Base-by-base conservation (phyloP, 2,888 invertebrate genomes). In the Dichetophora obliterata region DNA sequence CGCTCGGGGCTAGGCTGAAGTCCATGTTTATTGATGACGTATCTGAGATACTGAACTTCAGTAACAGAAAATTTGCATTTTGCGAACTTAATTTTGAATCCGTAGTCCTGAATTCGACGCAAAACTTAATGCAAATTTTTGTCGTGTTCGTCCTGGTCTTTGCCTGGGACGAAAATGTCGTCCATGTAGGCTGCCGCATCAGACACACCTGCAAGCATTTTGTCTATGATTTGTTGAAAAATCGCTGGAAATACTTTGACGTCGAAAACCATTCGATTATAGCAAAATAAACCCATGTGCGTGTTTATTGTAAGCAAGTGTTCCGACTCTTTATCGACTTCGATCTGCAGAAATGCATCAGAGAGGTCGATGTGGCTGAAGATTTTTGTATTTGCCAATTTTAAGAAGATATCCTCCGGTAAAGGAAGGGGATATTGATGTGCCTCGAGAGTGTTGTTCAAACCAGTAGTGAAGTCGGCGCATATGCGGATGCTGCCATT, bases 381-480 rank as follows among this genome's bases (percentile, higher is more conserved):
- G 27, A 77, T 61, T 71, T 61, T 63, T 5, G 70, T n/a, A n/a
- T 77, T 77, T 1, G 78, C 68, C 11, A 80, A 22, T 22, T 75
- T 81, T 48, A 77, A 59, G 31, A 80, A 82, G 19, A 80, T 77
- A 24, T 81, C 80, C 11, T 79, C 79, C 1, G 79, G 81, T 11
- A 74, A 52, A 14, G 78, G 79, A 11, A 82, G 68, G n/a, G 80
- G 79, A 72, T 79, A 80, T 27, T 78, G 75, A 65, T 82, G 78
- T 4, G 75, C 19, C 75, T 82, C 80, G 9, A 81, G 27, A 0
- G 70, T 66, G 9, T 77, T 65, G 59, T 82, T 82, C 0, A 81
- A 48, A 3, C 81, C 81, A 1, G 82, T 83, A 3, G 81, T 81
- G 70, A 80, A 81, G 76, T 81, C 81, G 3, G 75, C 79, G 22